phyloP scores from a whole-genome alignment of 1,140 invertebrate species.

The Lepidurus apus region DNA sequence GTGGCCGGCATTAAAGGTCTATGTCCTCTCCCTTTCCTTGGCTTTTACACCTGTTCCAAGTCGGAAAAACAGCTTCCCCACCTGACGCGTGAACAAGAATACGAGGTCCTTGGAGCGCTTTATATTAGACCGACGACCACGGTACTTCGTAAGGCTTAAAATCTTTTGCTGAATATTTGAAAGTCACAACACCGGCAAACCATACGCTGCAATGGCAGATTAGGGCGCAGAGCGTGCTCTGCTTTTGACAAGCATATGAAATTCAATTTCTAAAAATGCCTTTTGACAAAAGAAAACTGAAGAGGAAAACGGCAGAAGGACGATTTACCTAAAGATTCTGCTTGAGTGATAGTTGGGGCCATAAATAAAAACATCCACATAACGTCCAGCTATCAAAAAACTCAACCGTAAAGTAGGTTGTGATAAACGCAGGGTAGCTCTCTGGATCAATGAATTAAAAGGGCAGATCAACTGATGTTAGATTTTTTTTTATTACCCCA shows the following conservation, averaged over 20 bases:
- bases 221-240: no score
- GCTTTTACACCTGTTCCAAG: not conserved
- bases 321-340: no score
- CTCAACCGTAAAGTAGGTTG: not conserved
- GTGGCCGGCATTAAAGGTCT: slow-evolving; percentile 17
- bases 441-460: not conserved
- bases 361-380: not conserved
- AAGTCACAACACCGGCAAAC: no score
- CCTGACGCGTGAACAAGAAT: not conserved
- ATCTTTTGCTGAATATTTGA: no score
- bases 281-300: not conserved
- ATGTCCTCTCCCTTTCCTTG: slow-evolving; percentile 14
- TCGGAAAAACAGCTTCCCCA: not conserved
- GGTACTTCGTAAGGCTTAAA: no score
- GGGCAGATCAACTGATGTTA: not conserved
- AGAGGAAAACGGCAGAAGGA: not conserved
- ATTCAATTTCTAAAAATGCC: not conserved
- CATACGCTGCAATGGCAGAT: no score
- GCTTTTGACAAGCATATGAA: not conserved
- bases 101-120: not conserved
- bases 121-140: no score
- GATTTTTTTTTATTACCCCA: not conserved
- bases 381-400: not conserved
- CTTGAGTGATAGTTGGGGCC: no score
- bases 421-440: not conserved